Evolutionary conservation across 2,888 invertebrate species (phyloP).

Genomic region (Sialis fuliginosa): DNA sequence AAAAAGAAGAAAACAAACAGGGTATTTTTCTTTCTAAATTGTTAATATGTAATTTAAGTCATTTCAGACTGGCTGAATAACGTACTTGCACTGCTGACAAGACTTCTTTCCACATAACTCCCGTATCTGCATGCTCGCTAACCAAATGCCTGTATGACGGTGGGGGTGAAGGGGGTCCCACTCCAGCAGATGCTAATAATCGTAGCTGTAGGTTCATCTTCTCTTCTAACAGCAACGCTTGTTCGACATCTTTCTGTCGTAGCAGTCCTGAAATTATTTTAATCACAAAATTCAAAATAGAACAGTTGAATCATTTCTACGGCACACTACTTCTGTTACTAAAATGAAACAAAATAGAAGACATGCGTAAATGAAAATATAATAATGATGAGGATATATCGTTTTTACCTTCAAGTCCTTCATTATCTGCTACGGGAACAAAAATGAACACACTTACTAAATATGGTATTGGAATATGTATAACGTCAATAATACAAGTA

Average conservation of each 20-base stretch:
- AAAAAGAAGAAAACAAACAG: conserved; percentile 17
- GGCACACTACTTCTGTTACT: not conserved
- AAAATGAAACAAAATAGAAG: not conserved
- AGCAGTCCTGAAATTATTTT: conserved; percentile 47
- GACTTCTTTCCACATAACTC: conserved; percentile 70
- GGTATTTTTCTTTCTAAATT: too few relatives aligned
- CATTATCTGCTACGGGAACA: not conserved
- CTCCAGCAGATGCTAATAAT: conserved; percentile 50
- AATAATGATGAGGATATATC: not conserved
- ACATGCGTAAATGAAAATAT: not conserved
- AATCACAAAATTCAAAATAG: not conserved
- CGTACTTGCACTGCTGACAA: conserved; percentile 52
- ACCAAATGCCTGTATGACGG: conserved; percentile 64
- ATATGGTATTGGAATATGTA: too few relatives aligned
- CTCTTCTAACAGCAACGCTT: conserved; percentile 71
- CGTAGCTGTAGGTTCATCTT: conserved; percentile 73
- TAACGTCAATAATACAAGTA: too few relatives aligned
- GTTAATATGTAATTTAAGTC: too few relatives aligned
- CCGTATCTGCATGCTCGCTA: conserved; percentile 57
- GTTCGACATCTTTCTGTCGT: conserved; percentile 74
- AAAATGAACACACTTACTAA: too few relatives aligned
- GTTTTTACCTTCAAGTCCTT: not conserved
- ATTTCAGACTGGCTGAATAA: conserved; percentile 3
- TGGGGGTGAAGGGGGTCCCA: conserved; percentile 37
- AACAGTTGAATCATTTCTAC: not conserved